Percentiles rank a stretch among this genome's conserved stretches.
phyloP scores from a whole-genome alignment of 2,797 vertebrate species.

The Leptatherina wallacei region DNA sequence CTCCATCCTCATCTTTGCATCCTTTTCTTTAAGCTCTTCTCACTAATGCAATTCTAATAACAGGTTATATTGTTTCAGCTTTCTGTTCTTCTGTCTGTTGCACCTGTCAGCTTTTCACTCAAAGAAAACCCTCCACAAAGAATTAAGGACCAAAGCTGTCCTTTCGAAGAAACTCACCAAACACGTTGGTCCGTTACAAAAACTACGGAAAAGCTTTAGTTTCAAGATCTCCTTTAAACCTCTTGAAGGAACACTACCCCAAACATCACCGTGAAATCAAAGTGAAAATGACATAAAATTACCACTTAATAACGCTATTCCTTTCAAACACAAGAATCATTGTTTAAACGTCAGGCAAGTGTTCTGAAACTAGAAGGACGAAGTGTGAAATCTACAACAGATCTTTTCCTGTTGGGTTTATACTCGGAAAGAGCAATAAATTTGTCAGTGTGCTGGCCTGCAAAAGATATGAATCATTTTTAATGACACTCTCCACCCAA shows the following conservation, averaged over 20 bases:
- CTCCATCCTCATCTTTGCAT: not conserved
- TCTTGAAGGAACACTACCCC: constrained; percentile 6
- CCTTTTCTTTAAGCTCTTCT: constrained; percentile 23
- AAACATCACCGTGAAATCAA: not conserved
- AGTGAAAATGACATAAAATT: not conserved
- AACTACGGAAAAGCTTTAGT: constrained; percentile 5
- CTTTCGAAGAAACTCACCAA: constrained; percentile 24
- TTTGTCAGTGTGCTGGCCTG: constrained; percentile 1
- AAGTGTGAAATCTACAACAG: constrained; percentile 34
- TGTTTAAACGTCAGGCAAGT: constrained; percentile 23
- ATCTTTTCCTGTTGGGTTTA: constrained; percentile 27
- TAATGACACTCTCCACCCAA: constrained; percentile 17
- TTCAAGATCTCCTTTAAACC: not conserved
- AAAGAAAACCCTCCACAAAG: constrained; percentile 27
- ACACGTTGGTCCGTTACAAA: constrained; percentile 22
- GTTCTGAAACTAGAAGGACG: not conserved
- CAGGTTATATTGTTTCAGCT: constrained; percentile 48
- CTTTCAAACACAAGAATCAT: constrained; percentile 19
- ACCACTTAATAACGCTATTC: constrained; percentile 1
- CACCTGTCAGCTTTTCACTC: constrained; percentile 66
- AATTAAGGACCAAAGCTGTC: constrained; percentile 5
- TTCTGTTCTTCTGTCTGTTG: constrained; percentile 44
- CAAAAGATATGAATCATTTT: constrained; percentile 41
- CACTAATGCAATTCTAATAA: constrained; percentile 46
- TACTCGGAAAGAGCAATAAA: constrained; percentile 20